Conservation (phyloP, 1,140 invertebrate species). For the Anadara kagoshimensis region DNA sequence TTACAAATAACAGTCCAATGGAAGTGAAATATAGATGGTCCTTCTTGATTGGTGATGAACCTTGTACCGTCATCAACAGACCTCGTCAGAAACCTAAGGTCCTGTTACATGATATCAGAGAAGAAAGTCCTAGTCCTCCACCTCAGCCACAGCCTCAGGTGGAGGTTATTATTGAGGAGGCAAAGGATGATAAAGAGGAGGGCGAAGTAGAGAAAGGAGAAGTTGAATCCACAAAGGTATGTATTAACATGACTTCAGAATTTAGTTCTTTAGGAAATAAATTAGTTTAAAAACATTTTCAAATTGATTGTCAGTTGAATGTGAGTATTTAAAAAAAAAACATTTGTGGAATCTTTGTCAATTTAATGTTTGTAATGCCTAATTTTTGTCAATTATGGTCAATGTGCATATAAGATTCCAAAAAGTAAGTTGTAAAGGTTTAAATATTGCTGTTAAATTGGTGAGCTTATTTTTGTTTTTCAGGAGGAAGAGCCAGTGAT, state of each 20-base stretch:
- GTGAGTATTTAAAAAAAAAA: neutral
- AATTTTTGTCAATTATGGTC: no score
- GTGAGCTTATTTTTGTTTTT: no score
- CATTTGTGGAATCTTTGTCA: no score
- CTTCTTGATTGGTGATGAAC: conserved; percentile 70
- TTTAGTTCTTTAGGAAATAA: no score
- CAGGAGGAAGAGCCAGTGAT: conserved; percentile 19
- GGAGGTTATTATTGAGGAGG: conserved; percentile 46
- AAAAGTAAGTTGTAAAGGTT: neutral
- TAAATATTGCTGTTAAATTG: neutral
- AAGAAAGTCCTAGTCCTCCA: conserved; percentile 32
- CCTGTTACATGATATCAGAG: conserved; percentile 29
- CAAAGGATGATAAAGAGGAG: conserved; percentile 40
- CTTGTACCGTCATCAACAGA: conserved; percentile 50
- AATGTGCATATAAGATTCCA: no score
- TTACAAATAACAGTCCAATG: conserved; percentile 74
- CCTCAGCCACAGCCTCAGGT: conserved; percentile 27
- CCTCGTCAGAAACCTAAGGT: conserved; percentile 27
- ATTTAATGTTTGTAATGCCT: no score
- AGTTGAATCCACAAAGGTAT: conserved; percentile 47
- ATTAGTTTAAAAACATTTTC: no score
- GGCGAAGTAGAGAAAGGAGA: conserved; percentile 50
- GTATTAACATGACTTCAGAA: no score
- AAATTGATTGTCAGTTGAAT: neutral
- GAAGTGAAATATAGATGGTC: conserved; percentile 71